phyloP scores from a whole-genome alignment of 1,140 invertebrate genomes.

The Panonychus citri region DNA sequence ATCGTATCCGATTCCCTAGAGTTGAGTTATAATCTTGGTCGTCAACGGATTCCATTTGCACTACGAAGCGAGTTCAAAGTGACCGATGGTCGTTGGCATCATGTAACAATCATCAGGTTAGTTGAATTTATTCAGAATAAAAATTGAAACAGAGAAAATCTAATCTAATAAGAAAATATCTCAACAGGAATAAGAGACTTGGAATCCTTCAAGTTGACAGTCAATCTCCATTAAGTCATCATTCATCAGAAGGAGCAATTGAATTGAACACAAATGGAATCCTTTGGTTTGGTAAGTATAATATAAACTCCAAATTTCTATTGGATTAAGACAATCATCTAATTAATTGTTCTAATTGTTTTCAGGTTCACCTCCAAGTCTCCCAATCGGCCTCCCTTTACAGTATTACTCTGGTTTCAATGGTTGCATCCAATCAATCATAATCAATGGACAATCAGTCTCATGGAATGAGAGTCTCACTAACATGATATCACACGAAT shows the following conservation, averaged over 20 bases:
- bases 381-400: constrained; percentile 31
- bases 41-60: neutral
- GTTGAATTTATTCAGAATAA: no score
- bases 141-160: no score
- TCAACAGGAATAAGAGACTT: constrained; percentile 37
- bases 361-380: neutral
- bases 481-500: neutral
- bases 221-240: constrained; percentile 31
- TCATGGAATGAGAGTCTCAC: neutral
- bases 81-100: neutral
- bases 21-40: neutral
- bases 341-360: no score
- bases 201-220: constrained; percentile 43
- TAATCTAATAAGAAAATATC: constrained; percentile 44
- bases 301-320: no score
- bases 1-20: neutral
- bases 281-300: constrained; percentile 41
- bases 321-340: no score
- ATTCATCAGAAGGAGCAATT: constrained; percentile 36
- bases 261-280: constrained; percentile 45
- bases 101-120: neutral
- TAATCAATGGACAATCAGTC: neutral
- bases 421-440: constrained; percentile 28
- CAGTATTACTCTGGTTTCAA: constrained; percentile 33
- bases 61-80: neutral